phyloP scores from a whole-genome alignment of 1,140 invertebrate species.

The Zaprionus davidi region DNA sequence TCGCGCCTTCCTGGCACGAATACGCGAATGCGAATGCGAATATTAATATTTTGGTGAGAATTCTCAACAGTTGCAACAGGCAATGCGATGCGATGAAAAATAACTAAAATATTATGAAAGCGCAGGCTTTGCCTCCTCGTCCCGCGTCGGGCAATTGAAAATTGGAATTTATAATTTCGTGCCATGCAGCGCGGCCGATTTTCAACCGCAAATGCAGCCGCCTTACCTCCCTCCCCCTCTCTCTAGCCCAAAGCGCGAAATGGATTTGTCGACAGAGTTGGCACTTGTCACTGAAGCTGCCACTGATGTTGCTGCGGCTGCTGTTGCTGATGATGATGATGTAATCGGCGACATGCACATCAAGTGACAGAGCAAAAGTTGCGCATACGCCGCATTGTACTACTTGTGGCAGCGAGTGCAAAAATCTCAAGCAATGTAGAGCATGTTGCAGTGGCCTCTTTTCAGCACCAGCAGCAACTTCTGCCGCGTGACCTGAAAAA shows the following conservation, averaged over 20 bases:
- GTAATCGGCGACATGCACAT: conserved; percentile 80
- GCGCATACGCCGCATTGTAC: conserved; percentile 77
- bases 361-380: conserved; percentile 79
- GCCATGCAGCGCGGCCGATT: conserved; percentile 61
- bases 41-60: conserved; percentile 71
- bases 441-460: conserved; percentile 1
- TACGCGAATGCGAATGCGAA: conserved; percentile 34
- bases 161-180: conserved; percentile 81
- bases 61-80: conserved; percentile 64
- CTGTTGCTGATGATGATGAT: conserved; percentile 51
- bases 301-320: conserved; percentile 30
- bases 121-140: conserved; percentile 16
- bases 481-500: conserved; percentile 2
- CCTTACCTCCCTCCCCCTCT: not conserved
- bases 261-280: conserved; percentile 33
- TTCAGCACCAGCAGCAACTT: not conserved
- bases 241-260: not conserved
- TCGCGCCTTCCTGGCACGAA: conserved; percentile 78
- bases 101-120: conserved; percentile 77
- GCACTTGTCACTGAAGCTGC: conserved; percentile 62
- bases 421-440: conserved; percentile 42
- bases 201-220: conserved; percentile 64
- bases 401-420: conserved; percentile 29
- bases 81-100: conserved; percentile 44
- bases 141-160: conserved; percentile 65